Conservation (phyloP, 2,888 invertebrate genomes). For the Heliconius ethilla region DNA sequence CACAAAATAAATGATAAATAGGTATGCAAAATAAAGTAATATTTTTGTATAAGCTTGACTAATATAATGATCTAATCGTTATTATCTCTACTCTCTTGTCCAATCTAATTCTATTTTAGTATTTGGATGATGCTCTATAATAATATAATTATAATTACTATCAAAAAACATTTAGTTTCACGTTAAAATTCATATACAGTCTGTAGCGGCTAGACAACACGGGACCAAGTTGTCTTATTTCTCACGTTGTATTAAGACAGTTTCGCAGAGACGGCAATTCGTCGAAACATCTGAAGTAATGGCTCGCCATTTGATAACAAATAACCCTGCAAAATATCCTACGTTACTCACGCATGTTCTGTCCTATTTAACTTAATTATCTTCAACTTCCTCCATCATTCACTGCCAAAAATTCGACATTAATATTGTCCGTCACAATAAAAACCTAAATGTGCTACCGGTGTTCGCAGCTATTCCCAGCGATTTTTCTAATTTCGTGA, state of each 20-base stretch:
- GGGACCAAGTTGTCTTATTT: conserved; percentile 25
- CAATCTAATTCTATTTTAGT: background rate
- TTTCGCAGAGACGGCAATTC: conserved; percentile 37
- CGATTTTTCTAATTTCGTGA: conserved; percentile 20
- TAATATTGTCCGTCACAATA: conserved; percentile 33
- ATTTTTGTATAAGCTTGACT: background rate
- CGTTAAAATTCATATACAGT: background rate
- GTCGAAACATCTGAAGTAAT: conserved; percentile 43
- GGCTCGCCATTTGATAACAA: conserved; percentile 60
- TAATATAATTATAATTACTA: too few relatives aligned
- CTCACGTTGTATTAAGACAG: conserved; percentile 31
- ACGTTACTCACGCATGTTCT: conserved; percentile 62
- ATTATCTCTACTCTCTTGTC: too few relatives aligned
- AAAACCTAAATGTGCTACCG: conserved; percentile 19
- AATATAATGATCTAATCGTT: too few relatives aligned
- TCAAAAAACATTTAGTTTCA: background rate
- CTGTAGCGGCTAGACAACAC: background rate
- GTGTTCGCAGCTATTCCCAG: conserved; percentile 19
- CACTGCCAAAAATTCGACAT: conserved; percentile 40
- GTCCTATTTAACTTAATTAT: conserved; percentile 44
- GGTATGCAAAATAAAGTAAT: too few relatives aligned
- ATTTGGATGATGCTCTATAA: background rate
- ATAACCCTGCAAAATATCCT: conserved; percentile 66
- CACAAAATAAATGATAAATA: too few relatives aligned
- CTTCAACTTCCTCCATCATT: conserved; percentile 42